Evolutionary conservation across 1,140 invertebrate genomes (phyloP).

Genomic region (Aphidius ervi): DNA sequence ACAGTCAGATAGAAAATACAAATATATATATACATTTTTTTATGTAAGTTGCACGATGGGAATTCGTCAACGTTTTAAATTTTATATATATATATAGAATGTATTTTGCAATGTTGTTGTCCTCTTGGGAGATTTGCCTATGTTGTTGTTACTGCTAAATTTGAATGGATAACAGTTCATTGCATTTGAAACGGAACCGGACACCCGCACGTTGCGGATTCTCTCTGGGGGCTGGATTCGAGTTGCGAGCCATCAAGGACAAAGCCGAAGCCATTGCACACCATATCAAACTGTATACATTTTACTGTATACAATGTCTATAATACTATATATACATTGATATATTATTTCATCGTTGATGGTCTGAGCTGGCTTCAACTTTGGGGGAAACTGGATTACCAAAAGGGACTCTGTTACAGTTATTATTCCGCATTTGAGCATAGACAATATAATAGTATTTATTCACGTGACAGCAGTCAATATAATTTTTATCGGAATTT

Average conservation of each 20-base stretch:
- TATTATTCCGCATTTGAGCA: constrained; percentile 21
- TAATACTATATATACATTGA: neutral
- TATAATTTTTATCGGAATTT: constrained; percentile 1
- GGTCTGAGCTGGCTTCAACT: no score
- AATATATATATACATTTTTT: no score
- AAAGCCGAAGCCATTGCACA: constrained; percentile 4
- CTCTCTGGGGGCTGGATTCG: constrained; percentile 2
- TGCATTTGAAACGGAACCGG: constrained; percentile 21
- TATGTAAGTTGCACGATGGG: no score
- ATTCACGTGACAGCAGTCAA: neutral
- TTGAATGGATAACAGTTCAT: constrained; percentile 22
- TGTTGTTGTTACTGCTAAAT: constrained; percentile 3
- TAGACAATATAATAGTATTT: constrained; percentile 14
- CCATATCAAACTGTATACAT: no score
- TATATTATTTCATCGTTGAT: neutral
- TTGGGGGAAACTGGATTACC: neutral
- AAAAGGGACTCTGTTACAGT: constrained; percentile 13
- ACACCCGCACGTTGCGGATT: constrained; percentile 19
- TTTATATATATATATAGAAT: no score
- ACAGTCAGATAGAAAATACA: no score
- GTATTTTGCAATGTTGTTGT: neutral
- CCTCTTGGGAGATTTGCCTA: neutral
- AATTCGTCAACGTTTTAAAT: no score
- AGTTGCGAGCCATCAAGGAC: neutral
- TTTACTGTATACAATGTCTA: neutral